Evolutionary conservation across 2,113 vertebrate species (phyloP).

Genomic region (Furnarius figulus): DNA sequence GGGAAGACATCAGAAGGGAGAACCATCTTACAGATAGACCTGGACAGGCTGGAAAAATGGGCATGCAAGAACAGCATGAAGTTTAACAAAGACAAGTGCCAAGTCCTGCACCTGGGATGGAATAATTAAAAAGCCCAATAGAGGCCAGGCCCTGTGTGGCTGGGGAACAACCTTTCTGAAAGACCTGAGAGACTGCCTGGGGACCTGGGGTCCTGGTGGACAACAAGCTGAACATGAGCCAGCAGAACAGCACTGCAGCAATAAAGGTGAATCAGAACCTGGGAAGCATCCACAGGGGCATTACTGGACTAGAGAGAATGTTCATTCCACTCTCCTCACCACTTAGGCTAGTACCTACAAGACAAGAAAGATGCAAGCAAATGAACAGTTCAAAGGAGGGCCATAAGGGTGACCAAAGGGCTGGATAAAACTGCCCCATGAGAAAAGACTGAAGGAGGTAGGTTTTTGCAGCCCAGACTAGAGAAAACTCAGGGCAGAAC

Average conservation of each 20-base stretch:
- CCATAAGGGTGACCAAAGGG: neutral
- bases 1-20: neutral
- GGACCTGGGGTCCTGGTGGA: neutral
- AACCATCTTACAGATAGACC: neutral
- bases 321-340: neutral
- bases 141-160: neutral
- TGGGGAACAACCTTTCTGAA: neutral
- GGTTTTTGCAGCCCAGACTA: neutral
- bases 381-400: neutral
- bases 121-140: neutral
- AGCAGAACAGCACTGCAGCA: neutral
- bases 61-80: neutral
- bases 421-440: neutral
- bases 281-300: neutral
- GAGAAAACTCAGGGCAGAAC: neutral
- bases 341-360: neutral
- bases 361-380: neutral
- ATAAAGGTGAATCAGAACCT: neutral
- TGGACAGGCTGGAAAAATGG: neutral
- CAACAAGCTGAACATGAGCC: neutral
- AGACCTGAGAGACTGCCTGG: neutral
- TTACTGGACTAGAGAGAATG: neutral
- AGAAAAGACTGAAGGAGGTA: neutral
- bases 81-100: neutral
- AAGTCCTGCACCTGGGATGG: neutral